Base-by-base conservation (phyloP, 2,113 vertebrate species). In the Percina caprodes region DNA sequence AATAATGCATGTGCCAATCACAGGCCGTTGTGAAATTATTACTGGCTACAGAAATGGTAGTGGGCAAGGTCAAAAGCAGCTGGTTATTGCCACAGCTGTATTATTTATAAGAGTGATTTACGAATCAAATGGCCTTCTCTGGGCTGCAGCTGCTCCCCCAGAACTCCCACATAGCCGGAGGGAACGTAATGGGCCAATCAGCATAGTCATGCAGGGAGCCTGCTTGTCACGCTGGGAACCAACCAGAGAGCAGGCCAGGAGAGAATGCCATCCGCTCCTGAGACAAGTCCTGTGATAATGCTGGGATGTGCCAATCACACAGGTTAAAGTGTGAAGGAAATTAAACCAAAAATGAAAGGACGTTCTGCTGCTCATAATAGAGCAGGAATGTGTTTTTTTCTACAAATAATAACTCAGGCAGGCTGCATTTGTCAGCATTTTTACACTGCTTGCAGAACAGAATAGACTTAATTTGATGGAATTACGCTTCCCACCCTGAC, bases 31-130 rank as follows among this genome's bases (percentile, higher is more conserved):
- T 26, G 55, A 58, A 58, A 58, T 26, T 24, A 58, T 26, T 58
- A 26, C 55, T 58, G 55, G 55, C 55, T 13, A 58, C 55, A 58
- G 55, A 58, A 26, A 21, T 58, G 24, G 24, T 26, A 58, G 23
- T 15, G 24, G 23, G 24, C 55, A 58, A 58, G 55, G 24, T 58
- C 55, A 58, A 55, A 24, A 55, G n/a, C 54, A 55, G 54, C n/a
- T 55, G 54, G 54, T 59, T 59, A 30, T 59, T 59, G 33, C 58
- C 58, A 33, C 8, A 26, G 58, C 58, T 60, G 9, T 60, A 60
- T 60, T 33, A 60, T 60, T 60, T 60, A 60, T 60, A 60, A 33
- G 16, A 60, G 26, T 60, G 26, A 60, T 60, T 60, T 60, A 15
- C 26, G 16, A 16, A 60, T 60, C 58, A 60, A 33, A 26, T 60